These are phyloP conservation scores for Agonopterix heracliana DNA, from an alignment of 2,888 invertebrate genomes.

Conservation along the genomic window DNA sequence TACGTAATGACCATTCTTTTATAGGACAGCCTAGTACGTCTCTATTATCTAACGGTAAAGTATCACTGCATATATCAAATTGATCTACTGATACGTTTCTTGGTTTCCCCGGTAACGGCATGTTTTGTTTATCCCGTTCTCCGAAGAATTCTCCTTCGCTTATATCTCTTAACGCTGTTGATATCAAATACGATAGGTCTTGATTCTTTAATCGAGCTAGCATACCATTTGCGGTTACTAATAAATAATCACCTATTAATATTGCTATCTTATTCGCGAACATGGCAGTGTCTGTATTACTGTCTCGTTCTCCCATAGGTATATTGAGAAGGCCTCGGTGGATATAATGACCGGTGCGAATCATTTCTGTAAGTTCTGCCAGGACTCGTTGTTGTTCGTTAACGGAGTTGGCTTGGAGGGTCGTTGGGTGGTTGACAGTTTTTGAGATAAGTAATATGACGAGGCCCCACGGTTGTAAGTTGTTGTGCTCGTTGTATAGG, in stretches of 20 bases:
- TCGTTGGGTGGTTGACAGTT: conserved; percentile 77
- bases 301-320: conserved; percentile 60
- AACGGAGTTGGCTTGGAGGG: conserved; percentile 72
- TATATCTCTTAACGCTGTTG: conserved; percentile 86
- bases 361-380: conserved; percentile 89
- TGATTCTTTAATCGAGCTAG: conserved; percentile 82
- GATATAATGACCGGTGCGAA: conserved; percentile 88
- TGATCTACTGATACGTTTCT: conserved; percentile 29
- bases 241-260: conserved; percentile 89
- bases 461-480: conserved; percentile 90
- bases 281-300: conserved; percentile 81
- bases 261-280: conserved; percentile 93
- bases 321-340: conserved; percentile 79
- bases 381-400: conserved; percentile 68
- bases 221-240: conserved; percentile 88
- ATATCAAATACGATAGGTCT: conserved; percentile 87
- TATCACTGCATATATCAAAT: conserved; percentile 49
- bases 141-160: conserved; percentile 90
- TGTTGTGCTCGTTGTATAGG: conserved; percentile 87
- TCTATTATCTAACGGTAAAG: conserved; percentile 51
- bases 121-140: conserved; percentile 83
- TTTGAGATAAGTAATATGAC: conserved; percentile 89
- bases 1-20: conserved; percentile 83
- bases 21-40: conserved; percentile 73
- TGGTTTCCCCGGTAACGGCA: conserved; percentile 81